Percentiles rank a stretch among this genome's conserved stretches.
Evolutionary conservation across 2,888 invertebrate genomes (phyloP).

Genomic region (Eudemis profundana): DNA sequence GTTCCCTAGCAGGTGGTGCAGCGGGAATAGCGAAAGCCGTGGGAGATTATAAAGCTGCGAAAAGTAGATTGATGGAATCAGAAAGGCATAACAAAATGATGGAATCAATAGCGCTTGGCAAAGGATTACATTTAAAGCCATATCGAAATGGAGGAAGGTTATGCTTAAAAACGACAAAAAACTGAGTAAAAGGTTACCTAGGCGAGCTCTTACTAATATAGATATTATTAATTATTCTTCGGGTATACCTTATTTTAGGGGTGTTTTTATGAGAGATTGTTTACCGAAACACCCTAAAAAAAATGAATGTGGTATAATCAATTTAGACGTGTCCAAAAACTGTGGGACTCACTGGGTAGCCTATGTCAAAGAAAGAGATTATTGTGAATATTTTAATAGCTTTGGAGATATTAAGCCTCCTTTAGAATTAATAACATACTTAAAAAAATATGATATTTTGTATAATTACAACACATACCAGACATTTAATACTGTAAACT

Average conservation of each 20-base stretch:
- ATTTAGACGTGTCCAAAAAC: constrained; percentile 14
- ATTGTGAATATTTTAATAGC: constrained; percentile 20
- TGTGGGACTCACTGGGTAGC: constrained; percentile 23
- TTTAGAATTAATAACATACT: background rate
- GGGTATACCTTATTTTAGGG: constrained; percentile 11
- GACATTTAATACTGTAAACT: background rate
- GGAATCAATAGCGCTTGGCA: constrained; percentile 18
- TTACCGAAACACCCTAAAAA: background rate
- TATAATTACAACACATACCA: constrained; percentile 10
- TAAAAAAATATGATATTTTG: background rate
- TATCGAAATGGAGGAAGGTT: background rate
- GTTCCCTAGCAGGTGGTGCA: constrained; percentile 57
- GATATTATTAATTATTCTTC: background rate
- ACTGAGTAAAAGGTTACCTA: constrained; percentile 10
- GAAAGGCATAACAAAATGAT: constrained; percentile 1
- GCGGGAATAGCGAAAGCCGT: constrained; percentile 57
- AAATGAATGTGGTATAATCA: constrained; percentile 23
- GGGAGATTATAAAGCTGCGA: constrained; percentile 54
- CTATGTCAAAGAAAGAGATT: constrained; percentile 17
- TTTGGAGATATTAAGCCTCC: constrained; percentile 1
- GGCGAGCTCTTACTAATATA: constrained; percentile 16
- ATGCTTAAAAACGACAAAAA: background rate
- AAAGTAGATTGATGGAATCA: constrained; percentile 24
- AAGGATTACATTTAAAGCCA: constrained; percentile 18
- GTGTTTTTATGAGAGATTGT: constrained; percentile 21